These are phyloP conservation scores for Cepaea hortensis DNA, from an alignment of 2,888 invertebrate genomes.

Conservation along the genomic window DNA sequence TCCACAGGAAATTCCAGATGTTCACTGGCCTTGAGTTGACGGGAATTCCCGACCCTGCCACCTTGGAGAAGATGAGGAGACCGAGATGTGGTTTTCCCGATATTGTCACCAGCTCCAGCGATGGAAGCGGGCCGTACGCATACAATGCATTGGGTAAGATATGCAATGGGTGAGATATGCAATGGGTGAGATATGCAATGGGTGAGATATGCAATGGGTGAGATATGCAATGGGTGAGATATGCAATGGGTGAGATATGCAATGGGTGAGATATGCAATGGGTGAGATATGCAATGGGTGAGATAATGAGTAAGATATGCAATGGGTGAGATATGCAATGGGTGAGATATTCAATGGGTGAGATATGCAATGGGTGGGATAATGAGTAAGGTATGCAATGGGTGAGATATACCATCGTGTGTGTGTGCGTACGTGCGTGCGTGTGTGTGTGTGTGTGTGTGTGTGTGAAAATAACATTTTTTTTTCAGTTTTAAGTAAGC, in stretches of 20 bases:
- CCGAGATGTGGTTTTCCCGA: background rate
- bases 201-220: background rate
- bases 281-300: background rate
- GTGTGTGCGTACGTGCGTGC: too few relatives aligned
- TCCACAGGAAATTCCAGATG: slow-evolving; percentile 67
- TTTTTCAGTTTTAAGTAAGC: too few relatives aligned
- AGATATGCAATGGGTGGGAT: background rate
- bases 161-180: background rate
- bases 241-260: background rate
- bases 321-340: background rate
- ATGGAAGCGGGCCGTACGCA: background rate
- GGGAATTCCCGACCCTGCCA: slow-evolving; percentile 61
- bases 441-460: too few relatives aligned
- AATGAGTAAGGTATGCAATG: background rate
- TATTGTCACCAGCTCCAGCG: background rate
- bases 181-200: background rate
- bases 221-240: background rate
- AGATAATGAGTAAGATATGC: background rate
- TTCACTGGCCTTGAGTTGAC: slow-evolving; percentile 67
- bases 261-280: background rate
- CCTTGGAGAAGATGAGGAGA: background rate
- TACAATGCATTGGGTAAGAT: background rate
- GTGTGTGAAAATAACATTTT: too few relatives aligned
- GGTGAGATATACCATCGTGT: background rate
- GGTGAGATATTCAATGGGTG: too few relatives aligned